phyloP scores from a whole-genome alignment of 2,888 invertebrate genomes.

The Campoletis raptor region DNA sequence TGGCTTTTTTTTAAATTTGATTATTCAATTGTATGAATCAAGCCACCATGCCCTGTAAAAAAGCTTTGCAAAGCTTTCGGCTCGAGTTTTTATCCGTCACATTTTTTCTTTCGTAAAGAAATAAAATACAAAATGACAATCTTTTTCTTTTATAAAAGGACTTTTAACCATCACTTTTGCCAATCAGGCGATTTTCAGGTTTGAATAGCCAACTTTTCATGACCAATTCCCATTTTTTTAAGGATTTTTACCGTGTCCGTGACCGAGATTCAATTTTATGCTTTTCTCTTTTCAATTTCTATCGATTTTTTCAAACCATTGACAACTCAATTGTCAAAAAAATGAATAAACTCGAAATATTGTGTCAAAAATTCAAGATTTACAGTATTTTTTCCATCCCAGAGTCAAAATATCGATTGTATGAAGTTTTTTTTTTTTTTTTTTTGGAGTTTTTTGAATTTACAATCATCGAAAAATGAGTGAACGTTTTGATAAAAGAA shows the following conservation, averaged over 20 bases:
- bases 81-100: constrained; percentile 35
- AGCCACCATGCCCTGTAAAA: constrained; percentile 15
- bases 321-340: not conserved
- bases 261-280: not conserved
- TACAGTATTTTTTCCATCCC: not conserved
- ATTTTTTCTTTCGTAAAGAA: constrained; percentile 29
- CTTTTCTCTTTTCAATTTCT: too few relatives aligned
- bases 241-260: constrained; percentile 10
- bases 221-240: not conserved
- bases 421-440: too few relatives aligned
- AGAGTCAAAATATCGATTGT: not conserved
- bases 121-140: constrained; percentile 11
- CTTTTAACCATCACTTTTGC: constrained; percentile 52
- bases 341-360: not conserved
- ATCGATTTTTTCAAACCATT: not conserved
- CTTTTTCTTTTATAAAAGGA: not conserved
- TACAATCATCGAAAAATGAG: not conserved
- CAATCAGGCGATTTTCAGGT: constrained; percentile 31
- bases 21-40: not conserved
- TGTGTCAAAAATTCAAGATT: not conserved
- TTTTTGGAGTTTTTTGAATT: not conserved
- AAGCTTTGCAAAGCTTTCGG: constrained; percentile 29
- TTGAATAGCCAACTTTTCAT: not conserved
- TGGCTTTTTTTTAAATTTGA: constrained; percentile 22
- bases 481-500: not conserved